Base-by-base conservation (phyloP, 2,113 vertebrate genomes). In the Gracilinanus agilis region DNA sequence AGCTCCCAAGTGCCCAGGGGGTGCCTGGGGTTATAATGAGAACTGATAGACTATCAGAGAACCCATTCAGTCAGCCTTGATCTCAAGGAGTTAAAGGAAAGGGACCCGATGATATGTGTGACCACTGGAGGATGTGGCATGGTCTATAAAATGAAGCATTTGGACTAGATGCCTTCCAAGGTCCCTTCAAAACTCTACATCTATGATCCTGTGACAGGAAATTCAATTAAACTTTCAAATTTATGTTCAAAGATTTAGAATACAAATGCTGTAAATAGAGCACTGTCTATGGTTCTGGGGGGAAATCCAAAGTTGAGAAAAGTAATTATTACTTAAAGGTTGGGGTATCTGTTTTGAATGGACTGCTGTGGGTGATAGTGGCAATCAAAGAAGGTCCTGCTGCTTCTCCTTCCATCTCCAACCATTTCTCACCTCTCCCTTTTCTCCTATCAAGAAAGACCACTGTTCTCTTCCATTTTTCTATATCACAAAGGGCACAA, bases 161-260 rank as follows among this genome's bases (percentile, higher is more conserved):
- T 67, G 75, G 34, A 92, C 34, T 93, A 89, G 44, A 53, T 91
- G 91, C 92, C 92, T 44, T 95, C 90, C 44, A 94, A 95, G 88
- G 55, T 29, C 10, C 23, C 40, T 95, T 95, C 55, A n/a, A n/a
- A 91, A 56, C 40, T 93, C 1, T 83, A 40, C n/a, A 40, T 1
- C 40, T 40, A 83, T 40, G 67, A 83, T 19, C 67, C n/a, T 83
- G n/a, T 23, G 19, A 40, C 6, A 23, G 40, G n/a, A 23, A 40
- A 83, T 40, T 2, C 67, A 40, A 83, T 40, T 83, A 40, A 23
- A 83, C 16, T 83, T 49, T 49, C 19, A 40, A 83, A 75, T 49
- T 49, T 49, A 49, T 3, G 2, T 49, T 49, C 49, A 40, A 83
- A 3, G 67, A 75, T 83, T 40, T n/a, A 83, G 7, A 40, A 8